Conservation (phyloP, 2,888 invertebrate species). For the Pandemis corylana region DNA sequence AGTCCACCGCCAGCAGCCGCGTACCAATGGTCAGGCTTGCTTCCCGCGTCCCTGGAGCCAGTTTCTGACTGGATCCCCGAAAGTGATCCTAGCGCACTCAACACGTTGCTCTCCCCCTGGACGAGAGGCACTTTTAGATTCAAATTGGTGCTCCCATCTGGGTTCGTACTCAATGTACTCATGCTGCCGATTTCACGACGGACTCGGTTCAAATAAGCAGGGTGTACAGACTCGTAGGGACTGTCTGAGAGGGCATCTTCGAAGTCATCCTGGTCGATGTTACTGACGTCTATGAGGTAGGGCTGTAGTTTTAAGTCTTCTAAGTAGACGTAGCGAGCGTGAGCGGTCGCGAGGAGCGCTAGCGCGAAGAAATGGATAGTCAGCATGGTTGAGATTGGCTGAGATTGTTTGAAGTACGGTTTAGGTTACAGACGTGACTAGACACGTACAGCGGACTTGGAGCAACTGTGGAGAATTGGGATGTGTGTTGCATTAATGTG, state of each 20-base stretch:
- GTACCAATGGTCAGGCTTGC: slow-evolving; percentile 42
- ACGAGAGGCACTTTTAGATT: slow-evolving; percentile 44
- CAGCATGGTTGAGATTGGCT: slow-evolving; percentile 5
- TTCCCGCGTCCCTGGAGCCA: slow-evolving; percentile 51
- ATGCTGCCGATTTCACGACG: slow-evolving; percentile 38
- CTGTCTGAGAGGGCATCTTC: slow-evolving; percentile 13
- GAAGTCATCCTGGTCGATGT: slow-evolving; percentile 16
- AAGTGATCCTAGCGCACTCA: slow-evolving; percentile 43
- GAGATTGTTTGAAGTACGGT: neutral
- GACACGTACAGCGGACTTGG: neutral
- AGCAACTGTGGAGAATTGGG: neutral
- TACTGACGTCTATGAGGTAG: neutral
- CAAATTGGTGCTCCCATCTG: slow-evolving; percentile 42
- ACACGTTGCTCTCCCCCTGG: slow-evolving; percentile 41
- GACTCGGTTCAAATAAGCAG: slow-evolving; percentile 24
- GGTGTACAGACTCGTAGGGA: slow-evolving; percentile 20
- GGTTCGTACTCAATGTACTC: slow-evolving; percentile 34
- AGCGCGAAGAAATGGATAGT: slow-evolving; percentile 1
- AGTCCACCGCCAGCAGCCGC: slow-evolving; percentile 56
- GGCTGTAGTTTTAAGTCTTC: slow-evolving; percentile 15
- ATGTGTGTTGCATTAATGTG: neutral
- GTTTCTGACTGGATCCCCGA: slow-evolving; percentile 19
- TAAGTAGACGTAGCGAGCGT: slow-evolving; percentile 15
- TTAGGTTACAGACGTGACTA: neutral
- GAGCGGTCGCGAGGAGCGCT: slow-evolving; percentile 14